Percentiles rank a stretch among this genome's conserved stretches.
Conservation (phyloP, 1,140 invertebrate species). For the Paramacrobiotus metropolitanus region DNA sequence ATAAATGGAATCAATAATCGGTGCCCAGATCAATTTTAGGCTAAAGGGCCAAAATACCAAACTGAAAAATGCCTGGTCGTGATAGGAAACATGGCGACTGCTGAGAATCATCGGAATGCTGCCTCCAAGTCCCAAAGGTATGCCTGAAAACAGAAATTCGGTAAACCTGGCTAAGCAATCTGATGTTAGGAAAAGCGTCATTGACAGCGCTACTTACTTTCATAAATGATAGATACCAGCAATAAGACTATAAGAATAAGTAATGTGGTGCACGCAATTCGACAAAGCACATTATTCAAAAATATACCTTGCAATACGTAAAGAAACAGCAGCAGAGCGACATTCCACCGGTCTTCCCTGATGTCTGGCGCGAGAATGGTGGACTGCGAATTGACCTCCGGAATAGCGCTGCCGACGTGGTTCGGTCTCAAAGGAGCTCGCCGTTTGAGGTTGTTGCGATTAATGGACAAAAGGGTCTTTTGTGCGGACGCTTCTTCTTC, state of each 20-base stretch:
- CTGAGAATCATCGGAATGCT: slow-evolving; percentile 86
- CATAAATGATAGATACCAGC: too few relatives aligned
- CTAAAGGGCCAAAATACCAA: slow-evolving; percentile 96
- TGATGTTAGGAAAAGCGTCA: too few relatives aligned
- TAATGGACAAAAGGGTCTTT: not conserved
- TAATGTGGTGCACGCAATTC: too few relatives aligned
- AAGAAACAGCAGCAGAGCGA: slow-evolving; percentile 62
- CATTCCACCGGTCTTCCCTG: slow-evolving; percentile 27
- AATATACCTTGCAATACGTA: slow-evolving; percentile 62
- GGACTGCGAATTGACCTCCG: too few relatives aligned
- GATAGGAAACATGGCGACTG: slow-evolving; percentile 65
- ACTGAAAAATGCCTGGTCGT: slow-evolving; percentile 88
- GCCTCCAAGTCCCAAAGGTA: slow-evolving; percentile 69
- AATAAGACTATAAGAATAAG: too few relatives aligned
- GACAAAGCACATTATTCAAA: slow-evolving; percentile 35
- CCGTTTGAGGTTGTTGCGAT: not conserved
- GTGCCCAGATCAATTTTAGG: slow-evolving; percentile 90
- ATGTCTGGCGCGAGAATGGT: too few relatives aligned
- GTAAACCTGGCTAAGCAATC: too few relatives aligned
- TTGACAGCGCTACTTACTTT: too few relatives aligned
- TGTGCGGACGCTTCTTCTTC: not conserved
- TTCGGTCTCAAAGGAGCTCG: not conserved
- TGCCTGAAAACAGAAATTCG: too few relatives aligned
- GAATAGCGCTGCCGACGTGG: too few relatives aligned
- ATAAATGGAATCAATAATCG: slow-evolving; percentile 80